Conservation (phyloP, 2,888 invertebrate species). For the Athrips mouffetella region DNA sequence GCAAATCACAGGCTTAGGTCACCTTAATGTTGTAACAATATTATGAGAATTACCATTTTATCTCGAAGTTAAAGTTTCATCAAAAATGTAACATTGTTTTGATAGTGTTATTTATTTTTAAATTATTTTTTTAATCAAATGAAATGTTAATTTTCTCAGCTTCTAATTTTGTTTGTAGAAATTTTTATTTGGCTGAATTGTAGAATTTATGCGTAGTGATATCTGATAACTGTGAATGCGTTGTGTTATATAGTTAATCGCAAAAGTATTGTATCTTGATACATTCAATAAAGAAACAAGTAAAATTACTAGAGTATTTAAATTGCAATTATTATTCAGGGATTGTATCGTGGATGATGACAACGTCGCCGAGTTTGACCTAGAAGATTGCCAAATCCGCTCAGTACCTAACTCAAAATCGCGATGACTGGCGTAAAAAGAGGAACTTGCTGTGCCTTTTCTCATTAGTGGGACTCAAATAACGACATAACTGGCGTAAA, state of each 20-base stretch:
- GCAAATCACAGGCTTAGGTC: not conserved
- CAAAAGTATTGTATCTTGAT: constrained; percentile 48
- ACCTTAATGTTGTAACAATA: not conserved
- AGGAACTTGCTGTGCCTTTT: too few relatives aligned
- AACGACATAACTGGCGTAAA: too few relatives aligned
- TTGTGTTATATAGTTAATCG: constrained; percentile 40
- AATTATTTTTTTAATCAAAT: not conserved
- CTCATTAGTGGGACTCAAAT: too few relatives aligned
- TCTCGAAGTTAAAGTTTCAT: not conserved
- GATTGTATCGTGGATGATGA: too few relatives aligned
- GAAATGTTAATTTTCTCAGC: constrained; percentile 15
- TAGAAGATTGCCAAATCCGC: too few relatives aligned
- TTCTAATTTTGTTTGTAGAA: constrained; percentile 15
- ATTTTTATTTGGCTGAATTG: too few relatives aligned
- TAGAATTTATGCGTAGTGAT: constrained; percentile 33
- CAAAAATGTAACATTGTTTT: constrained; percentile 5
- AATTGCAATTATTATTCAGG: too few relatives aligned
- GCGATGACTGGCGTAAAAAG: too few relatives aligned
- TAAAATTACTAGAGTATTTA: constrained; percentile 32
- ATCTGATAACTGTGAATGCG: constrained; percentile 47
- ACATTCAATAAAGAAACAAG: constrained; percentile 19
- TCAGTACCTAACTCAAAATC: too few relatives aligned
- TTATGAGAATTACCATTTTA: not conserved
- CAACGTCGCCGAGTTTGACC: too few relatives aligned
- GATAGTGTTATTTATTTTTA: constrained; percentile 16